Conservation (phyloP, 2,797 vertebrate genomes). For the Alauda arvensis region DNA sequence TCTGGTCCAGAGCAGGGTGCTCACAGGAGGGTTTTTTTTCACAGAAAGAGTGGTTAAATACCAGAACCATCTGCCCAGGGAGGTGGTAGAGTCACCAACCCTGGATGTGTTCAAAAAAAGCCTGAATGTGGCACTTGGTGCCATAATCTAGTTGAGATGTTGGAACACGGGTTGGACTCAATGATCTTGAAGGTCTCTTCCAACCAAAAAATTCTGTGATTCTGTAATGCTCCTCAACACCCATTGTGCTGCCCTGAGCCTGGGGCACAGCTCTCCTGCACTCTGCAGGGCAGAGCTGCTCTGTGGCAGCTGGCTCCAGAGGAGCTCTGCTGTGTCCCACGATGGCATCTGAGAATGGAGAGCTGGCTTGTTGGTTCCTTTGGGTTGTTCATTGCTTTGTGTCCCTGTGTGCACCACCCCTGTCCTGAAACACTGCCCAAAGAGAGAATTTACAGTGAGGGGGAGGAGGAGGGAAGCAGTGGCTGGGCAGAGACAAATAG, state of each 20-base stretch:
- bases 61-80: too few species aligned
- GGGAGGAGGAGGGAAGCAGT: neutral
- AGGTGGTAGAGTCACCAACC: too few species aligned
- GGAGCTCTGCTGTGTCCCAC: neutral
- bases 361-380: neutral
- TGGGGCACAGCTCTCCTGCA: accelerated
- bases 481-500: neutral
- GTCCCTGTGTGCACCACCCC: accelerated
- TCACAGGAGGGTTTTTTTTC: neutral
- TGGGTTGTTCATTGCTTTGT: accelerated
- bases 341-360: accelerated
- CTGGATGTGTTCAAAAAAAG: too few species aligned
- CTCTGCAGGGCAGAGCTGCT: neutral
- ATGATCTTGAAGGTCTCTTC: too few species aligned
- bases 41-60: too few species aligned
- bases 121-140: too few species aligned
- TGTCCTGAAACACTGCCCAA: accelerated
- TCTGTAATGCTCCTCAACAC: accelerated
- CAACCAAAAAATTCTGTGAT: too few species aligned
- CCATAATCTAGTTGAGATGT: too few species aligned
- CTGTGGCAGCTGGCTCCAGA: too few species aligned
- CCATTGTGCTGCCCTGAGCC: accelerated
- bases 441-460: neutral
- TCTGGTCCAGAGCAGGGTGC: neutral
- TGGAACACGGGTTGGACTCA: too few species aligned